Conservation (phyloP, 2,888 invertebrate genomes). For the Lamellibrachia columna region DNA sequence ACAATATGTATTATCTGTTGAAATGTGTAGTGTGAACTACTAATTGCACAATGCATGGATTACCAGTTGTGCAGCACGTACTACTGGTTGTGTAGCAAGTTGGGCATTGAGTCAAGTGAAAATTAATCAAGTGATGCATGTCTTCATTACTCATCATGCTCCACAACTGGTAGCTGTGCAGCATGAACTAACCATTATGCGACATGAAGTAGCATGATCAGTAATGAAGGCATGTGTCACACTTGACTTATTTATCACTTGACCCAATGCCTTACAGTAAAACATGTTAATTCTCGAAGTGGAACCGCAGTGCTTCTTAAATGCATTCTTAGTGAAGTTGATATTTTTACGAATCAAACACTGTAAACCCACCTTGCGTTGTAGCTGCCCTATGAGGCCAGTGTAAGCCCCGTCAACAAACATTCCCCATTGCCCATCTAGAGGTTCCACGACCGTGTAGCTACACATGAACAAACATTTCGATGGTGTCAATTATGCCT, state of each 20-base stretch:
- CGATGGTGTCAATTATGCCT: background rate
- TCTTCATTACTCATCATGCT: no score
- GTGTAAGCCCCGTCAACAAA: conserved; percentile 28
- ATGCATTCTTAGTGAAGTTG: background rate
- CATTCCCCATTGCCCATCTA: conserved; percentile 32
- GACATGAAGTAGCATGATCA: no score
- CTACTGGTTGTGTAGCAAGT: no score
- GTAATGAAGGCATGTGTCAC: no score
- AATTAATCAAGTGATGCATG: no score
- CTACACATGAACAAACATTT: conserved; percentile 20
- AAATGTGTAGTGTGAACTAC: no score
- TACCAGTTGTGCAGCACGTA: no score
- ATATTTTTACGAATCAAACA: background rate
- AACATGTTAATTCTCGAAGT: background rate
- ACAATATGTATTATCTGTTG: no score
- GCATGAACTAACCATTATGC: no score
- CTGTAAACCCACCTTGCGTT: background rate
- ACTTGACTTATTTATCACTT: background rate
- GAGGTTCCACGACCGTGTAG: conserved; percentile 28
- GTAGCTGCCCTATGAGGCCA: conserved; percentile 35
- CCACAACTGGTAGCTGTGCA: no score
- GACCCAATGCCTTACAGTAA: background rate
- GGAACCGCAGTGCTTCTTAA: background rate
- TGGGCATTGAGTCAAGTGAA: no score
- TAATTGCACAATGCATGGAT: no score